Evolutionary conservation across 1,140 invertebrate species (phyloP).

Genomic region (Conopomorpha cramerella): DNA sequence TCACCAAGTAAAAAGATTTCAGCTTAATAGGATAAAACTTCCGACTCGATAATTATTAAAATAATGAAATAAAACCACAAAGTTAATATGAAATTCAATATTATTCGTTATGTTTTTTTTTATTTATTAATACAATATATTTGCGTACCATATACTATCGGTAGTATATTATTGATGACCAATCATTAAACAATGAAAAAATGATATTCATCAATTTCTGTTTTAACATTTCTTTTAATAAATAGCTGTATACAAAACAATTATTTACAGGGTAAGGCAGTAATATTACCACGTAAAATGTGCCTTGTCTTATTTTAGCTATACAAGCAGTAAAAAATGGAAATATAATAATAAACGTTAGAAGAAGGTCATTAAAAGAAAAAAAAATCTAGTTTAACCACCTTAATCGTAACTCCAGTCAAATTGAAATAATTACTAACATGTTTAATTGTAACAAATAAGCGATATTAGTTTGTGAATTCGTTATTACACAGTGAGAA

Average conservation of each 20-base stretch:
- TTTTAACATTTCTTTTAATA: slow-evolving; percentile 60
- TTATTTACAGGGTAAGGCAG: slow-evolving; percentile 60
- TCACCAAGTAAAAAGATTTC: too few species aligned
- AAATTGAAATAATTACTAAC: slow-evolving; percentile 48
- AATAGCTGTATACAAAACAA: slow-evolving; percentile 62
- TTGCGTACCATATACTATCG: slow-evolving; percentile 55
- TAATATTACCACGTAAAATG: slow-evolving; percentile 53
- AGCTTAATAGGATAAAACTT: too few species aligned
- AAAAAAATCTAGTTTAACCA: slow-evolving; percentile 29
- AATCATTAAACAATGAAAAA: slow-evolving; percentile 56
- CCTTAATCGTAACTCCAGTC: slow-evolving; percentile 39
- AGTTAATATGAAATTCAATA: slow-evolving; percentile 58
- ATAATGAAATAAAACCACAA: slow-evolving; percentile 32
- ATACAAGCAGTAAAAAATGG: slow-evolving; percentile 54
- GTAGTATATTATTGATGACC: slow-evolving; percentile 57
- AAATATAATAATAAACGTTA: slow-evolving; percentile 37
- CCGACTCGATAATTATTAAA: too few species aligned
- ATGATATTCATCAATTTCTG: slow-evolving; percentile 54
- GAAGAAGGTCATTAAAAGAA: slow-evolving; percentile 36
- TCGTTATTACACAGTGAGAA: slow-evolving; percentile 32
- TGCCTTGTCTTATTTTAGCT: slow-evolving; percentile 52
- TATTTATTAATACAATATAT: slow-evolving; percentile 60
- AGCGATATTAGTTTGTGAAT: slow-evolving; percentile 56
- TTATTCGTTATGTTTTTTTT: slow-evolving; percentile 59
- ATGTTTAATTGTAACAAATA: slow-evolving; percentile 49